phyloP scores from a whole-genome alignment of 2,888 invertebrate genomes.

The Ophioninae sp. region DNA sequence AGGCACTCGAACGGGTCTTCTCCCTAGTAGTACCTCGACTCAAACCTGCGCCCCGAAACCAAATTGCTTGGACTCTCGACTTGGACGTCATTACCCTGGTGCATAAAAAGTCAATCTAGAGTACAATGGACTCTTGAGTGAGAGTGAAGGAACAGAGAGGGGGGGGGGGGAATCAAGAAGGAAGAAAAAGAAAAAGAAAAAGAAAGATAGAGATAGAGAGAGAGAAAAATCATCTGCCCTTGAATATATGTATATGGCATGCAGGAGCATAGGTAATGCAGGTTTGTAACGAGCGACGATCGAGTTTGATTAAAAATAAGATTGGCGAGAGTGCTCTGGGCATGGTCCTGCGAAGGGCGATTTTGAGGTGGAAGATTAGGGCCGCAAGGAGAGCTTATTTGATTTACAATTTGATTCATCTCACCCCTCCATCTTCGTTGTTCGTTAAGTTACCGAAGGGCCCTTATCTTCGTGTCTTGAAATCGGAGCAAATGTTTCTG shows the following conservation, averaged over 20 bases:
- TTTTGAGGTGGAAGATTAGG: constrained; percentile 74
- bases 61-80: constrained; percentile 69
- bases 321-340: constrained; percentile 64
- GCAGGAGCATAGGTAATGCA: constrained; percentile 63
- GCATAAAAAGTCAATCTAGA: constrained; percentile 76
- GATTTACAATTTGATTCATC: constrained; percentile 73
- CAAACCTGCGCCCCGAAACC: constrained; percentile 60
- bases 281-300: constrained; percentile 61
- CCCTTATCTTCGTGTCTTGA: constrained; percentile 12
- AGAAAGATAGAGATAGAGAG: constrained; percentile 49
- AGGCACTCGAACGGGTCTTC: constrained; percentile 17
- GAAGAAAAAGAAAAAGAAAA: constrained; percentile 21
- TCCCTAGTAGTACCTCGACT: constrained; percentile 10
- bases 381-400: constrained; percentile 69
- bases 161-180: constrained; percentile 13
- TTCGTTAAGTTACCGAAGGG: constrained; percentile 35
- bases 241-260: constrained; percentile 68
- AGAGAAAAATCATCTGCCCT: constrained; percentile 69
- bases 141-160: constrained; percentile 28
- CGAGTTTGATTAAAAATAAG: constrained; percentile 76
- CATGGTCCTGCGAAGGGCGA: constrained; percentile 63
- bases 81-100: constrained; percentile 72
- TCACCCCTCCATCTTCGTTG: constrained; percentile 38
- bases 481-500: constrained; percentile 56
- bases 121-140: constrained; percentile 70